phyloP scores from a whole-genome alignment of 2,797 vertebrate species.

The Prionace glauca region DNA sequence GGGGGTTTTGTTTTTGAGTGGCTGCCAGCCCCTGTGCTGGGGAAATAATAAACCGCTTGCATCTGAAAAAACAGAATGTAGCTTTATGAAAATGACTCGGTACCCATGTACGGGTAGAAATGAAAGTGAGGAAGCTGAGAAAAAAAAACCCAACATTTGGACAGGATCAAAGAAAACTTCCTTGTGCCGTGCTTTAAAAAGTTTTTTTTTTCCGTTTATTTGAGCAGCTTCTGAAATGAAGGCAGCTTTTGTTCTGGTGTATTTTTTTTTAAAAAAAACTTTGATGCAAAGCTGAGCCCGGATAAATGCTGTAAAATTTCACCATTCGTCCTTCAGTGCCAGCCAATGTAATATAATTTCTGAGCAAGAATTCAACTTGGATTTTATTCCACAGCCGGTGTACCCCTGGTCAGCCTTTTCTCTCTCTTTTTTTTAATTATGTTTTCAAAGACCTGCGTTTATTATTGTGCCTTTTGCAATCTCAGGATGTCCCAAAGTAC shows the following conservation, averaged over 20 bases:
- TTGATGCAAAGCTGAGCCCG: constrained; percentile 11
- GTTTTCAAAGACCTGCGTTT: not conserved
- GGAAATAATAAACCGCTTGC: constrained; percentile 37
- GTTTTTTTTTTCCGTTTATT: constrained; percentile 39
- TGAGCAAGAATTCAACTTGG: not conserved
- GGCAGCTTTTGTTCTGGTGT: constrained; percentile 39
- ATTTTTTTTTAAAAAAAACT: not conserved
- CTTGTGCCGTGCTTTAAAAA: constrained; percentile 39
- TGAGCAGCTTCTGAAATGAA: constrained; percentile 40
- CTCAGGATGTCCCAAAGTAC: too few species aligned
- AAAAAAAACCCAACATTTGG: constrained; percentile 45
- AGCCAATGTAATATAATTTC: constrained; percentile 38
- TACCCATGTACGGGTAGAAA: constrained; percentile 35
- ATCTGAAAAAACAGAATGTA: constrained; percentile 37
- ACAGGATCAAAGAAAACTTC: constrained; percentile 43
- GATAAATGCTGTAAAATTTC: not conserved
- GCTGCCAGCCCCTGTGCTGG: not conserved
- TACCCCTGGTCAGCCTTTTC: not conserved
- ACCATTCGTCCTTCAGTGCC: not conserved
- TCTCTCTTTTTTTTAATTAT: not conserved
- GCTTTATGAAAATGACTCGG: constrained; percentile 31
- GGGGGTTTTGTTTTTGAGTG: constrained; percentile 24
- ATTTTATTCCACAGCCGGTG: not conserved
- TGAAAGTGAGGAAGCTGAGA: constrained; percentile 42
- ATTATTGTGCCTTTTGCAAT: not conserved